Conservation (phyloP, 1,140 invertebrate species). For the Aphaenogaster ashmeadi region DNA sequence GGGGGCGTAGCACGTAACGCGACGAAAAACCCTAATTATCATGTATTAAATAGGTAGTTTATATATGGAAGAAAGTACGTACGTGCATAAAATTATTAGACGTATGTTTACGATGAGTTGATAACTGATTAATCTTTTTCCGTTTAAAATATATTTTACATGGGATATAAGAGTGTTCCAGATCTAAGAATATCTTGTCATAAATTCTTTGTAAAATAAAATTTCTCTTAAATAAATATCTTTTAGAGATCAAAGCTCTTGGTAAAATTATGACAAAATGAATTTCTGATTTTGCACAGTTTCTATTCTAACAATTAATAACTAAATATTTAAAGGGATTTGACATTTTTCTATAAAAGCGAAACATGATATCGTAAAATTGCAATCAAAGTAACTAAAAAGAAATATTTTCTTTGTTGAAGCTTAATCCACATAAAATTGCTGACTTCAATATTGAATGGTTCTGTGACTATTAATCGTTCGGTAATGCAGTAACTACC, state of each 20-base stretch:
- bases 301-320: not conserved
- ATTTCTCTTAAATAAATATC: too few species aligned
- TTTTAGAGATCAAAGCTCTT: not conserved
- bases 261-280: not conserved
- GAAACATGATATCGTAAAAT: not conserved
- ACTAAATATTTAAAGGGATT: not conserved
- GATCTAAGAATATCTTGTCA: not conserved
- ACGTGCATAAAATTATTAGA: not conserved
- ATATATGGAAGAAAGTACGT: not conserved
- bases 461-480: not conserved
- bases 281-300: not conserved
- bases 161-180: not conserved
- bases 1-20: not conserved
- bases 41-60: constrained; percentile 12
- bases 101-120: not conserved
- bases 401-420: not conserved
- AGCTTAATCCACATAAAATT: not conserved
- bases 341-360: not conserved
- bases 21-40: constrained; percentile 28
- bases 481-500: not conserved
- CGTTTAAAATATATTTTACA: not conserved
- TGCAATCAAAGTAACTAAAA: not conserved
- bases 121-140: not conserved
- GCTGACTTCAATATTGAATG: not conserved
- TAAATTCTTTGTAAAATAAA: constrained; percentile 14